Evolutionary conservation across 1,140 invertebrate species (phyloP), one percentile per base, ranked within the genome.

Genomic region (Gonioctena quinquepunctata): DNA sequence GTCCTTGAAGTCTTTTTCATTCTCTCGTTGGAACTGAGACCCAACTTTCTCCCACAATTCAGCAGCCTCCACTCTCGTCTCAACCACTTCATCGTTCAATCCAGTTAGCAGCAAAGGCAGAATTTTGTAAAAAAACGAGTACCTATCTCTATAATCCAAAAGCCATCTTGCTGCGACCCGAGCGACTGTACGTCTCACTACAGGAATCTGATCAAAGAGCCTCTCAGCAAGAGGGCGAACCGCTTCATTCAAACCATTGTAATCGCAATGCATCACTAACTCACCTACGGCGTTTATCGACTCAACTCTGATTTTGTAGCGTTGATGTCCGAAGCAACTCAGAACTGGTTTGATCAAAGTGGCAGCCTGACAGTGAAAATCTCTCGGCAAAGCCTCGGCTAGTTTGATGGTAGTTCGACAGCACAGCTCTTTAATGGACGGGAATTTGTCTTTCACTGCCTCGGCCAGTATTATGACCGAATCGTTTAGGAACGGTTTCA

Each of bases 81-180:
- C 88, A 33, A 85, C 82, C 2, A 90, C 86, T 68, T 93, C 90
- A 84, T 95, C 93, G 74, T 89, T 88, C 76, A 83, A 87, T 77
- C 90, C 88, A 50, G 92, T 92, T n/a, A 95, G 78, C 3, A 94
- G 83, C 6, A 95, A 76, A 0, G 93, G 93, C 25, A 95, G 83
- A 0, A 95, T 82, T 80, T 89, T 90, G 72, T 90, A 86, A 82
- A 92, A 93, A 81, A 88, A 94, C 4, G 92, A 93, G 79, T 95
- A 95, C 71, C 93, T 84, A 82, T 95, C 93, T 23, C 84, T 83
- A 11, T 94, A 83, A 22, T 92, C 83, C 16, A 90, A 71, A 21
- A 93, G 77, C 92, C 92, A 93, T 3, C 83, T 79, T 13, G 90
- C 89, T 18, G 90, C 87, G 26, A 62, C 87, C 79, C 88, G 83